Evolutionary conservation across 2,888 invertebrate genomes (phyloP).

Genomic region (Lasioglossum marginatum): DNA sequence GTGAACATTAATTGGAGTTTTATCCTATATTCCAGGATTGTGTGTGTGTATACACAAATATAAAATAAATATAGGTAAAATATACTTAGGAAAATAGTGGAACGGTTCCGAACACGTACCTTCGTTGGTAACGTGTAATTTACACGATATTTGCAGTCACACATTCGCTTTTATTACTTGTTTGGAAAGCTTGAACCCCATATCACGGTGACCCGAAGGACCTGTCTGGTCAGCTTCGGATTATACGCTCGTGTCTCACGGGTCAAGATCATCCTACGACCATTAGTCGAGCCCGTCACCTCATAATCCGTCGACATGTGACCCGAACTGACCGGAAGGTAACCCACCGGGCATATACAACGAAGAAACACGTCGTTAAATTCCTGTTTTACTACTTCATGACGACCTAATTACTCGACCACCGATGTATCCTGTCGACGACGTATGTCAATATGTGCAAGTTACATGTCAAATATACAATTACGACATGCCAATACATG

Average conservation of each 20-base stretch:
- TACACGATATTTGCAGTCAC: slow-evolving; percentile 72
- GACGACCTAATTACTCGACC: slow-evolving; percentile 30
- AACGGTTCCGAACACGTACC: slow-evolving; percentile 6
- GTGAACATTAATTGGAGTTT: background rate
- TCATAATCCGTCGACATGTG: slow-evolving; percentile 80
- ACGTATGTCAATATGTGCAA: background rate
- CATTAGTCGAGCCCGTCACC: slow-evolving; percentile 80
- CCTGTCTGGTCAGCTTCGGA: slow-evolving; percentile 68
- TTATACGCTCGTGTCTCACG: slow-evolving; percentile 81
- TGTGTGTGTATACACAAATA: background rate
- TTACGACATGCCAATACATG: background rate
- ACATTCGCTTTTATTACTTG: slow-evolving; percentile 76
- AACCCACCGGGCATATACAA: slow-evolving; percentile 56
- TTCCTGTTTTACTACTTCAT: slow-evolving; percentile 35
- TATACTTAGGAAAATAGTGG: background rate
- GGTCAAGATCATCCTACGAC: slow-evolving; percentile 79
- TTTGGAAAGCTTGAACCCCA: slow-evolving; percentile 75
- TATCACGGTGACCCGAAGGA: slow-evolving; percentile 54
- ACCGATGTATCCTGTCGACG: background rate
- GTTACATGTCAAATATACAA: background rate
- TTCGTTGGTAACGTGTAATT: slow-evolving; percentile 53
- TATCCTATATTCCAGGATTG: background rate
- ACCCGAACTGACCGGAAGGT: slow-evolving; percentile 78
- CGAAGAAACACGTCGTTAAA: slow-evolving; percentile 55
- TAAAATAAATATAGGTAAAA: background rate